Conservation (phyloP, 2,888 invertebrate species). For the Odontocolon sp. region DNA sequence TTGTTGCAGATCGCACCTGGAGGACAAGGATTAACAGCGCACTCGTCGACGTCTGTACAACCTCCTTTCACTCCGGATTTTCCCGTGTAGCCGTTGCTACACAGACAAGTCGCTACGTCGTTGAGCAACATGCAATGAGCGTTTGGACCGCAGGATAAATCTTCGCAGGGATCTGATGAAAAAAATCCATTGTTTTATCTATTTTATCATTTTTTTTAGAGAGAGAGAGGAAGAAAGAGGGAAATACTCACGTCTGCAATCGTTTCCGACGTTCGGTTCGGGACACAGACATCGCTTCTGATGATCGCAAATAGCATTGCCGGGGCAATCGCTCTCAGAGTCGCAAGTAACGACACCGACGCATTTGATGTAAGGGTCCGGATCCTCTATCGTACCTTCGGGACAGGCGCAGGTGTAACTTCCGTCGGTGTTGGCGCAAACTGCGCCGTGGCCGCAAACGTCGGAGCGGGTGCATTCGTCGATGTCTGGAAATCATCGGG, state of each 20-base stretch:
- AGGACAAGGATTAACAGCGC: slow-evolving; percentile 91
- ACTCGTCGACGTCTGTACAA: slow-evolving; percentile 95
- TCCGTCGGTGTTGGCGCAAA: slow-evolving; percentile 90
- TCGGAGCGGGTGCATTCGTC: slow-evolving; percentile 90
- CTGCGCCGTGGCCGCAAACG: slow-evolving; percentile 90
- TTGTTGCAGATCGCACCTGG: slow-evolving; percentile 94
- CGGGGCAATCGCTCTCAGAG: slow-evolving; percentile 90
- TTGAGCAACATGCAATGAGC: slow-evolving; percentile 94
- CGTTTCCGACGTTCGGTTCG: slow-evolving; percentile 94
- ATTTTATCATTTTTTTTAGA: no score
- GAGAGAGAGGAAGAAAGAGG: no score
- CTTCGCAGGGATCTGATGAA: slow-evolving; percentile 96
- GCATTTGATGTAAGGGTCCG: slow-evolving; percentile 91
- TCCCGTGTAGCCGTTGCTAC: slow-evolving; percentile 91
- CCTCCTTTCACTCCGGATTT: slow-evolving; percentile 85
- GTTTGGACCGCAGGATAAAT: slow-evolving; percentile 91
- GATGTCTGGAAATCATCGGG: slow-evolving; percentile 87
- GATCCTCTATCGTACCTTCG: slow-evolving; percentile 90
- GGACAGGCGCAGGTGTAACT: slow-evolving; percentile 91
- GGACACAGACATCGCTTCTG: slow-evolving; percentile 92
- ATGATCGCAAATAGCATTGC: slow-evolving; percentile 92
- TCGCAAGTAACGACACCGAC: slow-evolving; percentile 91
- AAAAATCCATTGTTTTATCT: no score
- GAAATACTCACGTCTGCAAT: slow-evolving; percentile 92
- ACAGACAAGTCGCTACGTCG: slow-evolving; percentile 92